A percentile compares a stretch with the other conserved stretches of the same genome.
Conservation (phyloP, 1,140 invertebrate species). For the Hormaphis cornu region DNA sequence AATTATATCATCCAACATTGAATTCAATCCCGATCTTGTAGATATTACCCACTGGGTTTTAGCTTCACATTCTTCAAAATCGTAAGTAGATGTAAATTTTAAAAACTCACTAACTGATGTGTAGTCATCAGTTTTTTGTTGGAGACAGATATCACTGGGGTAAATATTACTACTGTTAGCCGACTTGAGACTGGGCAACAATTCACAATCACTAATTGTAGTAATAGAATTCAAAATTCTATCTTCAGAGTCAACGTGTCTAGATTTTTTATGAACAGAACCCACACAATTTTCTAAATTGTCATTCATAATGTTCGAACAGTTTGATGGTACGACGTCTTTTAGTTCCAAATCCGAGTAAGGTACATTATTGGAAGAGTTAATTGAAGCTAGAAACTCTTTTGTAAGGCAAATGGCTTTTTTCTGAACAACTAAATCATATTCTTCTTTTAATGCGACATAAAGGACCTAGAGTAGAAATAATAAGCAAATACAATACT, state of each 20-base stretch:
- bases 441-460: slow-evolving; percentile 10
- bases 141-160: background rate
- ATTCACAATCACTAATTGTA: background rate
- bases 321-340: background rate
- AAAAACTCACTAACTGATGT: background rate
- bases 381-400: background rate
- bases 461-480: background rate
- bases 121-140: background rate
- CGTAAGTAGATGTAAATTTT: background rate
- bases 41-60: background rate
- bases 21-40: slow-evolving; percentile 8
- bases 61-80: slow-evolving; percentile 5
- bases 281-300: background rate
- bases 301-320: background rate
- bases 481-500: too few species aligned
- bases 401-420: background rate
- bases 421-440: slow-evolving; percentile 22
- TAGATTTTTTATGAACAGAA: background rate
- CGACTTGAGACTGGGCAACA: background rate
- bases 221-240: slow-evolving; percentile 13
- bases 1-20: slow-evolving; percentile 25
- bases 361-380: background rate
- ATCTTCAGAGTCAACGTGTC: background rate
- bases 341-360: background rate
- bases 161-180: background rate